Conservation (phyloP, 2,113 vertebrate genomes). For the Mirza zaza region DNA sequence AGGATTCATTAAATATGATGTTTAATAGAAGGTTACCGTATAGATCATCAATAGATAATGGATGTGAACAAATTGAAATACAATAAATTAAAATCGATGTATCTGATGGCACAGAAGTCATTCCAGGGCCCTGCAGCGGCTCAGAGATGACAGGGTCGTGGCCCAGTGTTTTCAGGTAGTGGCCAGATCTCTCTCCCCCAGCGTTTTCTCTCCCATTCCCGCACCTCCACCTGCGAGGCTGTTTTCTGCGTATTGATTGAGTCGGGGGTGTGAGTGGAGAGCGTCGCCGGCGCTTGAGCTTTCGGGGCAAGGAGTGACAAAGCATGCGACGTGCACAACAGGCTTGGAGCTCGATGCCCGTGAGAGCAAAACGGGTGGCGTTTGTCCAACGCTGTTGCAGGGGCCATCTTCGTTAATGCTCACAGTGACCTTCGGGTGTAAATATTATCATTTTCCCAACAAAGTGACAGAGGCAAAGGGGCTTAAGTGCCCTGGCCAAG, state of each 20-base stretch:
- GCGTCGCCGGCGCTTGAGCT: rapidly evolving
- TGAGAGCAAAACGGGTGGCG: rapidly evolving
- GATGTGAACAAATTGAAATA: background rate
- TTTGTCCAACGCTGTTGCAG: rapidly evolving
- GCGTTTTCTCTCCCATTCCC: rapidly evolving
- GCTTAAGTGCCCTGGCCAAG: rapidly evolving
- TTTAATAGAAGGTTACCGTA: background rate
- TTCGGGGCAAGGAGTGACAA: background rate
- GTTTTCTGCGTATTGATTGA: background rate
- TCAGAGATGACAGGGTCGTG: background rate
- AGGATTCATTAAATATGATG: background rate
- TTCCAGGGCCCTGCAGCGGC: background rate
- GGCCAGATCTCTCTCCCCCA: too few species aligned
- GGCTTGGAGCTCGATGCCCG: rapidly evolving
- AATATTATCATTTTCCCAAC: background rate
- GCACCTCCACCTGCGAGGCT: too few species aligned
- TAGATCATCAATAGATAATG: background rate
- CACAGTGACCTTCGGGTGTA: background rate
- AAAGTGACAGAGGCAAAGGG: background rate
- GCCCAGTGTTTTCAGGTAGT: rapidly evolving
- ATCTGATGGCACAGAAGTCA: background rate
- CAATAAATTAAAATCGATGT: background rate
- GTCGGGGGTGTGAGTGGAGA: background rate
- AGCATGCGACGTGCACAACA: rapidly evolving
- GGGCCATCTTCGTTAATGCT: rapidly evolving